A percentile compares a stretch with the other conserved stretches of the same genome.
Evolutionary conservation across 2,888 invertebrate species (phyloP).

Genomic region (Eupithecia subfuscata): DNA sequence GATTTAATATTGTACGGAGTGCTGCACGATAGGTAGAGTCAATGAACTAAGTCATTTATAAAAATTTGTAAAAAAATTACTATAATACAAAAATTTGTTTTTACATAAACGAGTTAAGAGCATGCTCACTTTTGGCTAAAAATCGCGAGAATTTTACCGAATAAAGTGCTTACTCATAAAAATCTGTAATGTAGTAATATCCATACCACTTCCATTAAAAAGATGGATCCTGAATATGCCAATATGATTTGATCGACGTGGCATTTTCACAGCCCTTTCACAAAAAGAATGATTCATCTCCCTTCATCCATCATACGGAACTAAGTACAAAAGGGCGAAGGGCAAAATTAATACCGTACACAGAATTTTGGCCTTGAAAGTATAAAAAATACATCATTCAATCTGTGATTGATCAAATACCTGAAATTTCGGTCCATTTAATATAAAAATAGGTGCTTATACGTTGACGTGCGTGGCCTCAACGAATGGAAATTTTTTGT

Average conservation of each 20-base stretch:
- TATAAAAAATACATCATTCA: not conserved
- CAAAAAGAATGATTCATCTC: slow-evolving; percentile 3
- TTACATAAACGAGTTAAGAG: not conserved
- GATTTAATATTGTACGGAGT: too few relatives aligned
- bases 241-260: not conserved
- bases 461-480: not conserved
- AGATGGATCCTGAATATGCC: not conserved
- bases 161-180: not conserved
- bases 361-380: not conserved
- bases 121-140: not conserved
- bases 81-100: too few relatives aligned
- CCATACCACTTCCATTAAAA: not conserved
- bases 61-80: too few relatives aligned
- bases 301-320: not conserved
- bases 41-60: too few relatives aligned
- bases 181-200: not conserved
- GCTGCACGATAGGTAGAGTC: too few relatives aligned
- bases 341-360: slow-evolving; percentile 2
- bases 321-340: not conserved
- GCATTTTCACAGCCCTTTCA: slow-evolving; percentile 4
- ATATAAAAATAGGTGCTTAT: not conserved
- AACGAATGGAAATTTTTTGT: too few relatives aligned
- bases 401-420: not conserved
- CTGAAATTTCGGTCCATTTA: not conserved
- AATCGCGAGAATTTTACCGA: not conserved